A percentile compares a stretch with the other conserved stretches of the same genome.
These are phyloP conservation scores for Gallinago solitaria DNA, from an alignment of 2,797 vertebrate genomes.

Conservation along the genomic window DNA sequence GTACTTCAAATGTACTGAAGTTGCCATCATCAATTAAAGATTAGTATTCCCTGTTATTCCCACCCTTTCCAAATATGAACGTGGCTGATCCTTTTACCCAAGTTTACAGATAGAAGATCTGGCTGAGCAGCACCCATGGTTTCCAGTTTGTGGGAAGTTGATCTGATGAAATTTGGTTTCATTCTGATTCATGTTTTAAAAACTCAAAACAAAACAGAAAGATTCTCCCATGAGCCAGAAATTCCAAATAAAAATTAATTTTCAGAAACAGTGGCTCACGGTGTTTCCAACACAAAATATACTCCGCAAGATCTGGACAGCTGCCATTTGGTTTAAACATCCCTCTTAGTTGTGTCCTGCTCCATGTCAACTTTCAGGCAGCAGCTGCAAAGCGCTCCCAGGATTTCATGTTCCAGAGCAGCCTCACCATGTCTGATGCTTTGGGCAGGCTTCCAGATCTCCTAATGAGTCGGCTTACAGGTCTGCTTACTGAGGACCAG, in stretches of 20 bases:
- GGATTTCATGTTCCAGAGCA: conserved; percentile 33
- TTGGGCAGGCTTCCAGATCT: conserved; percentile 35
- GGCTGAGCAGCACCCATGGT: not conserved
- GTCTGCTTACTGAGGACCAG: not conserved
- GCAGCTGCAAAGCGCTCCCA: conserved; percentile 25
- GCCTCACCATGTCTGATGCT: not conserved
- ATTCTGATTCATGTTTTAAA: conserved; percentile 30
- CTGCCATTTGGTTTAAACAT: not conserved
- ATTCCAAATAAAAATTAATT: conserved; percentile 7
- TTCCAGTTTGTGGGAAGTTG: not conserved
- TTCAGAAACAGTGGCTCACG: not conserved
- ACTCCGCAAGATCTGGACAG: not conserved
- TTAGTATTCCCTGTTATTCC: not conserved
- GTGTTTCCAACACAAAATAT: not conserved
- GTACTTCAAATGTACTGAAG: not conserved
- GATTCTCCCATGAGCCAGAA: not conserved
- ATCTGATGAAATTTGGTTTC: not conserved
- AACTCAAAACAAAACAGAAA: conserved; percentile 6
- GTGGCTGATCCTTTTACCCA: not conserved
- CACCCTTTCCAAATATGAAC: not conserved
- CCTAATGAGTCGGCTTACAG: not conserved
- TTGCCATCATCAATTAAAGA: not conserved
- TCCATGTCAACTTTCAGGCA: not conserved
- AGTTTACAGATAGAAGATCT: not conserved
- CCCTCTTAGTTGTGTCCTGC: not conserved